Conservation (phyloP, 1,140 invertebrate species). For the Ooceraea biroi region DNA sequence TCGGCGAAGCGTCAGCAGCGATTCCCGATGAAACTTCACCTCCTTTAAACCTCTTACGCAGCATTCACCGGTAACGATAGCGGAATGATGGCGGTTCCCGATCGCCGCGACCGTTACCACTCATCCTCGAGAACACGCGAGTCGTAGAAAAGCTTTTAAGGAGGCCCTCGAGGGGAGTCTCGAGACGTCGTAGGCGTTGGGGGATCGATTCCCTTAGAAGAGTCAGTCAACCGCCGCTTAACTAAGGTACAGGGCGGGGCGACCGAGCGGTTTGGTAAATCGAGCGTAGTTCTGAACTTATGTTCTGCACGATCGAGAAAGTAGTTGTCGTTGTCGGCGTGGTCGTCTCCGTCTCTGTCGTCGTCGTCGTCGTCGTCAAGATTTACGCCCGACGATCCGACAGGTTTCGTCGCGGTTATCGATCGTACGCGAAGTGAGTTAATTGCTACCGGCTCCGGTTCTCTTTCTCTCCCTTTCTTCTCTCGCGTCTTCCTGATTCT, state of each 20-base stretch:
- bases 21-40: slow-evolving; percentile 30
- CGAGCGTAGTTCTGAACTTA: slow-evolving; percentile 70
- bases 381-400: slow-evolving; percentile 70
- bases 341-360: neutral
- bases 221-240: slow-evolving; percentile 62
- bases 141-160: slow-evolving; percentile 69
- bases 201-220: slow-evolving; percentile 62
- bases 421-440: slow-evolving; percentile 69
- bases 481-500: neutral
- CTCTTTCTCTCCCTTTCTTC: neutral
- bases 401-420: slow-evolving; percentile 64
- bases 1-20: slow-evolving; percentile 28
- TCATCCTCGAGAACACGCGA: slow-evolving; percentile 29
- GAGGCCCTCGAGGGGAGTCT: neutral
- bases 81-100: slow-evolving; percentile 47
- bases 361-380: slow-evolving; percentile 61
- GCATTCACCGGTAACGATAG: slow-evolving; percentile 40
- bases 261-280: slow-evolving; percentile 72
- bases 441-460: slow-evolving; percentile 56
- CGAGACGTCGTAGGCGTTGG: slow-evolving; percentile 26
- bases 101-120: slow-evolving; percentile 48
- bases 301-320: slow-evolving; percentile 72
- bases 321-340: slow-evolving; percentile 52
- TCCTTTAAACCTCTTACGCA: neutral
- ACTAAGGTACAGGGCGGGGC: slow-evolving; percentile 44